Base-by-base conservation (phyloP, 2,888 invertebrate genomes). In the Dioctria rufipes region DNA sequence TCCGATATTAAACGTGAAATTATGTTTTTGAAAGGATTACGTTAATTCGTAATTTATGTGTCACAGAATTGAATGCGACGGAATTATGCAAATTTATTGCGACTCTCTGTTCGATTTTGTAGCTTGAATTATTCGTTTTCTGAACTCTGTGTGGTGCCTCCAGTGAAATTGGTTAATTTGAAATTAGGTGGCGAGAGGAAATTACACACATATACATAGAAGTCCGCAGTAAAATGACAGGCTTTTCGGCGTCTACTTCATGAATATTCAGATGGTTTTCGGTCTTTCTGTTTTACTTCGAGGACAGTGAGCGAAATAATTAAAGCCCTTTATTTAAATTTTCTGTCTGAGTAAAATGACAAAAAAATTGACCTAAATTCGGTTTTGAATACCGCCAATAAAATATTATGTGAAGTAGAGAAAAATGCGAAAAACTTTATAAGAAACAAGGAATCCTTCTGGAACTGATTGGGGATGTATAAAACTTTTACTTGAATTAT, bases 41-140 rank as follows among this genome's bases (percentile, higher is more conserved):
- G 87, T 88, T 88, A 88, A 89, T 88, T 87, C 88, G 85, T 88
- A 86, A 89, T 88, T 88, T 89, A 88, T 88, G 88, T 88, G 89
- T 88, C 88, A 88, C 88, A 87, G 86, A 88, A 88, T 89, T 88
- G 87, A 89, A 89, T 88, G 88, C 87, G 88, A 88, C 86, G 86
- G 88, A 88, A 89, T 89, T 89, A 89, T 89, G 86, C 86, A 86
- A 87, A 89, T 88, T 89, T 88, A 88, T 88, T 88, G 87, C 86
- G 85, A 66, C 73, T 80, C 66, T 73, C 75, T 78, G 78, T 80
- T 82, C 82, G 82, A 82, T 82, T 25, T 82, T 82, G 80, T 66
- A 60, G 37, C 43, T 77, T 82, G 78, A 82, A 78, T 82, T 82
- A 80, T 82, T 78, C 78, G 67, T 80, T 78, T 82, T 80, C 80